These are phyloP conservation scores for Echeneis naucrates DNA, from an alignment of 2,797 vertebrate species.

Conservation along the genomic window DNA sequence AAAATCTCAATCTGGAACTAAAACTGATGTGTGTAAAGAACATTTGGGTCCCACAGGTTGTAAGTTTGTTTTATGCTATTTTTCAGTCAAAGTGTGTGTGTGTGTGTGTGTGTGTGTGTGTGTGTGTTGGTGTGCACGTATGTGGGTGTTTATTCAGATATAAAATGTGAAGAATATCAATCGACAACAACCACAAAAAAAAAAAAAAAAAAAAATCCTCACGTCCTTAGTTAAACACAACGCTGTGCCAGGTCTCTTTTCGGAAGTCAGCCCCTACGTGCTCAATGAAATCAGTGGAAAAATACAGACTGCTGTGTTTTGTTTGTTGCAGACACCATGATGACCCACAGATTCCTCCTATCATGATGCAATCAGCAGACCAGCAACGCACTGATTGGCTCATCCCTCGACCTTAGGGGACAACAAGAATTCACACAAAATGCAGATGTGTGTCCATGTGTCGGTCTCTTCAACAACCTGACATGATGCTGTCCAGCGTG, in stretches of 20 bases:
- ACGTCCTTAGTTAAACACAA: conserved; percentile 14
- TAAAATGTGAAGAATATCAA: conserved; percentile 28
- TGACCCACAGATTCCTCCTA: conserved; percentile 62
- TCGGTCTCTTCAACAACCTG: not conserved
- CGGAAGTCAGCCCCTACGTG: conserved; percentile 10
- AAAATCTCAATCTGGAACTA: too few relatives aligned
- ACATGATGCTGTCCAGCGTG: not conserved
- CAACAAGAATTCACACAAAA: not conserved
- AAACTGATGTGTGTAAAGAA: not conserved
- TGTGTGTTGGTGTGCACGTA: not conserved
- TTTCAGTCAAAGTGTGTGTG: conserved; percentile 6
- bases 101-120: conserved; percentile 15
- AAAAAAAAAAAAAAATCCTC: conserved; percentile 24
- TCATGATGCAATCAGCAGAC: conserved; percentile 62
- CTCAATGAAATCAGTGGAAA: conserved; percentile 74
- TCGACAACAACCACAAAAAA: conserved; percentile 13
- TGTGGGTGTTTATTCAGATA: conserved; percentile 15
- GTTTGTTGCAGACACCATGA: conserved; percentile 52
- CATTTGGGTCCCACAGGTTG: not conserved
- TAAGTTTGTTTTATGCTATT: conserved; percentile 26
- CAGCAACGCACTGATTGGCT: conserved; percentile 18
- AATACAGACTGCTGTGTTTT: conserved; percentile 59
- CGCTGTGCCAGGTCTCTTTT: conserved; percentile 23
- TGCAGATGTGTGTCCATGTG: not conserved
- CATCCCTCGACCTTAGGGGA: conserved; percentile 28